A percentile compares a stretch with the other conserved stretches of the same genome.
These are phyloP conservation scores for Trinectes maculatus DNA, from an alignment of 2,113 vertebrate genomes.

Conservation along the genomic window DNA sequence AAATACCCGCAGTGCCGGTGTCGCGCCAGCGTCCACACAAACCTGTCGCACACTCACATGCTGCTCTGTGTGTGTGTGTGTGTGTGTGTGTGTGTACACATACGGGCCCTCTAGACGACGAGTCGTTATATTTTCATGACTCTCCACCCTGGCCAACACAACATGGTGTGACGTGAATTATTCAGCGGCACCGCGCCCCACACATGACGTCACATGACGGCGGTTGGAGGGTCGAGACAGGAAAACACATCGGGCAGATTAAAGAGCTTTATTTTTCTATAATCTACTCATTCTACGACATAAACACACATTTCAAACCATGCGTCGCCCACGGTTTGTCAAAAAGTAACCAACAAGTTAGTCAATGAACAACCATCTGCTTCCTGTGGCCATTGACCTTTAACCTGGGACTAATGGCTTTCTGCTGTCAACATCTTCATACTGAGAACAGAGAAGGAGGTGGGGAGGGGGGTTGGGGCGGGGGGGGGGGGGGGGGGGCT, in stretches of 20 bases:
- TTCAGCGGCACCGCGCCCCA: slow-evolving; percentile 59
- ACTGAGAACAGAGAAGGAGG: not conserved
- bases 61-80: slow-evolving; percentile 7
- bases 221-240: too few relatives aligned
- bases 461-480: not conserved
- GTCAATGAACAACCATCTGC: slow-evolving; percentile 69
- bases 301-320: not conserved
- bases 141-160: slow-evolving; percentile 64
- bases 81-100: not conserved
- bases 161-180: slow-evolving; percentile 77
- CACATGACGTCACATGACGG: slow-evolving; percentile 21
- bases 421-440: slow-evolving; percentile 75
- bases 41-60: slow-evolving; percentile 40
- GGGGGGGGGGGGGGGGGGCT: slow-evolving; percentile 9
- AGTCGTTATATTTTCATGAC: slow-evolving; percentile 80
- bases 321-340: not conserved
- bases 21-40: slow-evolving; percentile 52
- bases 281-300: too few relatives aligned
- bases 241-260: slow-evolving; percentile 67
- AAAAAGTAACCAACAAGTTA: slow-evolving; percentile 50
- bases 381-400: slow-evolving; percentile 54
- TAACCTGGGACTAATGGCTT: slow-evolving; percentile 44
- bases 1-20: slow-evolving; percentile 58
- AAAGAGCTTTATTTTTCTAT: too few relatives aligned
- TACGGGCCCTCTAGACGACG: not conserved